Evolutionary conservation across 1,140 invertebrate species (phyloP), one percentile per base, ranked within the genome.

Genomic region (Aphelenchoides besseyi): DNA sequence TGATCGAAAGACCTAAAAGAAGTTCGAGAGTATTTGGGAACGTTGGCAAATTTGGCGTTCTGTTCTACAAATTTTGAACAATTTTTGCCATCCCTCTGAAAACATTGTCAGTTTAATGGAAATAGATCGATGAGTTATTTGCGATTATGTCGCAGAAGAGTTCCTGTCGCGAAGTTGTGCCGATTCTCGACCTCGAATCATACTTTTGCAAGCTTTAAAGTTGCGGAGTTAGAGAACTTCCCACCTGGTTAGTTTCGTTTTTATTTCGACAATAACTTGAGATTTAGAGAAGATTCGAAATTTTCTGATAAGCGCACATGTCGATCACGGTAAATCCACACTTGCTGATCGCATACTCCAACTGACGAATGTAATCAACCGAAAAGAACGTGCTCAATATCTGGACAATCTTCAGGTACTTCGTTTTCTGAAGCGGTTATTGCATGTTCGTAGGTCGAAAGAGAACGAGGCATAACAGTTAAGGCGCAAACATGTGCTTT

Each of bases 261-360:
- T 54, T 52, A 26, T 5, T 30, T 71, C 3, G 53, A 26, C 52
- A 8, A 23, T 55, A 48, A 26, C 29, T 54, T n/a, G 8, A 37
- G 29, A 68, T 2, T 81, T 89, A 57, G 89, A 91, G 71, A 89
- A 88, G 72, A 94, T 95, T 35, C 87, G 94, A 48, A 97, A 96
- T 85, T 96, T 97, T 82, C 91, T 92, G 85, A 97, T 98, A 75
- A 93, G 97, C 70, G 95, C 95, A 36, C 95, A 98, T 87, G 91
- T 98, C 16, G 95, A 98, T 86, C 95, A 98, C 88, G 95, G 95
- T 0, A 98, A 98, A 87, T 94, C 92, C 84, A 97, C 95, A 3
- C 85, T 98, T 71, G 93, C 95, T 0, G 95, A 98, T 86, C 86
- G 95, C 69, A 85, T 98, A 2, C 83, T 97, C 16, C 94, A 97